Base-by-base conservation (phyloP, 2,888 invertebrate genomes). In the Harpalus rubripes region DNA sequence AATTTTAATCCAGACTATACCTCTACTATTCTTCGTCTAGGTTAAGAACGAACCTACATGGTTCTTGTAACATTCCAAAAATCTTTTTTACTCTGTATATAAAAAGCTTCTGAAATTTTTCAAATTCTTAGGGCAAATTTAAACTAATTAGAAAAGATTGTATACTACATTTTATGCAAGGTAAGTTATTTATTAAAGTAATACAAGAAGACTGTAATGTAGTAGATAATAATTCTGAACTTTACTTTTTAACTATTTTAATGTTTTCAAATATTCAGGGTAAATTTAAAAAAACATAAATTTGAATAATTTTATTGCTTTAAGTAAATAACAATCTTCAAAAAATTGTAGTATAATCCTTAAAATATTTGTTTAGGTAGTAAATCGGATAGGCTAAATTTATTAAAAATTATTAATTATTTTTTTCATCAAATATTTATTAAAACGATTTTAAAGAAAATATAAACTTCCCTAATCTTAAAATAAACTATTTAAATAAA, bases 131-230 rank as follows among this genome's bases (percentile, higher is more conserved):
- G 72, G 41, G 15, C 15, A 44, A 74, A 68, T 39, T 68, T 68
- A 39, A 39, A 39, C 2, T 32, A 39, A 74, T 44, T 74, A 74
- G 72, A 16, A 15, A n/a, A 44, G 41, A 72, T 44, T 15, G 44
- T 74, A 74, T 74, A 74, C 72, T 74, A 74, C 72, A 74, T 74
- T 74, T 74, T 74, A 74, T 74, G 41, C 18, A 44, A 74, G 72
- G 44, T 74, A 74, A 74, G 44, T 41, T 74, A 52, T 74, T 74
- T 74, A 52, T 74, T 74, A 44, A 74, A 74, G 72, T 74, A 74
- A 74, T 74, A 74, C 72, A 18, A 74, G 16, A 74, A 74, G 72
- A 74, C 72, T 74, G 72, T 74, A 44, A 10, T 74, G 6, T 41
- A 74, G 63, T 68, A 68, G 22, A 63, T 18, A 63, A 63, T 63